These are phyloP conservation scores for Chloebia gouldiae DNA, from an alignment of 2,113 vertebrate genomes.

Conservation along the genomic window DNA sequence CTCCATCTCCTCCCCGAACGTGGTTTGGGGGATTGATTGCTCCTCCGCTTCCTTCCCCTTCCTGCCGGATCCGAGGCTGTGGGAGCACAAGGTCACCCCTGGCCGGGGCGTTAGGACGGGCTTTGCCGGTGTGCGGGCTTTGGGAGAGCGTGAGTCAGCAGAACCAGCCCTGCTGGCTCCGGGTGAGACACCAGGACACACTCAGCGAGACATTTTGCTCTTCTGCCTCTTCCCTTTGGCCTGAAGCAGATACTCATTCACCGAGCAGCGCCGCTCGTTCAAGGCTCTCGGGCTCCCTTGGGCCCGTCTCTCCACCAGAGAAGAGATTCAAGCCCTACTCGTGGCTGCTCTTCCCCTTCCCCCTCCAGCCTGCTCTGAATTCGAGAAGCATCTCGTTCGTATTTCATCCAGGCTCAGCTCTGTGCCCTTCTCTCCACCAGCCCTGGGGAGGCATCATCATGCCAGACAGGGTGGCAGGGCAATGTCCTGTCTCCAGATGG, in stretches of 20 bases:
- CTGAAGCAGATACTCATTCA: background rate
- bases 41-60: background rate
- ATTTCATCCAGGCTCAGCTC: background rate
- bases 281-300: background rate
- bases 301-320: background rate
- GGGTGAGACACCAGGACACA: background rate
- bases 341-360: slow-evolving; percentile 21
- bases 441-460: background rate
- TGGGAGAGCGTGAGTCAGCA: slow-evolving; percentile 42
- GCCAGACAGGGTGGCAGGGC: background rate
- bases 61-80: background rate
- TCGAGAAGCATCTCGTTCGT: background rate
- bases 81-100: slow-evolving; percentile 63
- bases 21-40: slow-evolving; percentile 58
- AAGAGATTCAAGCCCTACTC: background rate
- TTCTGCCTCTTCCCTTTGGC: background rate
- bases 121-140: background rate
- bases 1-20: background rate
- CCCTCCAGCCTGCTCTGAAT: slow-evolving; percentile 11
- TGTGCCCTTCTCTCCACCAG: background rate
- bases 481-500: background rate
- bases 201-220: background rate
- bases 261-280: background rate
- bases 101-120: background rate
- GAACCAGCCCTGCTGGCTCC: background rate